Conservation (phyloP, 2,113 vertebrate species). For the Mohoua ochrocephala region DNA sequence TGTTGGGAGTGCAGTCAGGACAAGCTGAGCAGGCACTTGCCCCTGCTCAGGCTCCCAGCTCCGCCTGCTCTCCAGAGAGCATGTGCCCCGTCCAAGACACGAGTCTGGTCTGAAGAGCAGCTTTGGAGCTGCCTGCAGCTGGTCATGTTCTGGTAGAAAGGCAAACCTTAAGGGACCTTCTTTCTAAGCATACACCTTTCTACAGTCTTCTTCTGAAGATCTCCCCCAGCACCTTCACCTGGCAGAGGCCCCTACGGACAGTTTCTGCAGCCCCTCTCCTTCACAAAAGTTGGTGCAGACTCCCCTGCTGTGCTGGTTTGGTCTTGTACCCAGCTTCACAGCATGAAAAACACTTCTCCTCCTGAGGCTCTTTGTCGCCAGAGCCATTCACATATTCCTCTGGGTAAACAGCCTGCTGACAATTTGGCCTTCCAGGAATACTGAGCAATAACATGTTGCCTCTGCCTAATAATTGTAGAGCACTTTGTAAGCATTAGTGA, state of each 20-base stretch:
- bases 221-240: not conserved
- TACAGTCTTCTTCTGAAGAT: not conserved
- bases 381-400: not conserved
- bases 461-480: not conserved
- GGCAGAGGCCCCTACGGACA: not conserved
- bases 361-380: not conserved
- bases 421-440: slow-evolving; percentile 33
- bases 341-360: not conserved
- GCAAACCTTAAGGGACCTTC: not conserved
- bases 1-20: not conserved
- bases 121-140: not conserved
- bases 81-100: not conserved
- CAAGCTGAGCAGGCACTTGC: not conserved
- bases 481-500: not conserved
- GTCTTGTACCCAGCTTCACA: not conserved
- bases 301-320: not conserved
- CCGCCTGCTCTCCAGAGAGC: not conserved
- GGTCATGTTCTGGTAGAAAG: not conserved
- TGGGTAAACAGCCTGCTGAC: slow-evolving; percentile 1
- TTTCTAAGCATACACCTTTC: not conserved
- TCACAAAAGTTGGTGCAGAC: not conserved
- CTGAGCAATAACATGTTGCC: not conserved
- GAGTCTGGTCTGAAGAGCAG: not conserved
- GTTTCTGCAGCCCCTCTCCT: not conserved
- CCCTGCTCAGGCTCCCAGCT: not conserved